Conservation (phyloP, 2,888 invertebrate genomes). For the Diaprepes abbreviatus region DNA sequence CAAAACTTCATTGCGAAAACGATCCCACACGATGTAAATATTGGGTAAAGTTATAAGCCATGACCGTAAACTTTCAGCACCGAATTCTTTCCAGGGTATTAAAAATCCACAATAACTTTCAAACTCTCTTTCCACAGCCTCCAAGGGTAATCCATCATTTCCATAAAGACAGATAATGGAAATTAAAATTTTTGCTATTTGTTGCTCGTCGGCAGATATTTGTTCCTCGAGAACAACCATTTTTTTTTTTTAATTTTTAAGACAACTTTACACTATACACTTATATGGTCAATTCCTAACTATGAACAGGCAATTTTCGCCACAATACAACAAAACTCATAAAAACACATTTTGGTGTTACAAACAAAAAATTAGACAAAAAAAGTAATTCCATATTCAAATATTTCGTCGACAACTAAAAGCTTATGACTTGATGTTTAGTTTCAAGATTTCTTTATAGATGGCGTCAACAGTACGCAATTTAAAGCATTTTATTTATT, state of each 20-base stretch:
- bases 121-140: constrained; percentile 55
- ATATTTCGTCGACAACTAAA: too few species aligned
- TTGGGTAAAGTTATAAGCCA: constrained; percentile 57
- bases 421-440: too few species aligned
- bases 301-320: neutral
- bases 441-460: too few species aligned
- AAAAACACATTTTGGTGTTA: too few species aligned
- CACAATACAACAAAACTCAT: too few species aligned
- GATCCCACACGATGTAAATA: constrained; percentile 55
- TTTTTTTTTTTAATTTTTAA: constrained; percentile 4
- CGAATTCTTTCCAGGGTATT: constrained; percentile 58
- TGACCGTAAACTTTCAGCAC: constrained; percentile 52
- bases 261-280: constrained; percentile 9
- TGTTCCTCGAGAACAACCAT: constrained; percentile 43
- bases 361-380: too few species aligned
- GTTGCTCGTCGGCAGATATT: constrained; percentile 50
- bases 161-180: constrained; percentile 56
- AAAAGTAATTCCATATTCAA: too few species aligned
- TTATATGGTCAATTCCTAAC: constrained; percentile 1
- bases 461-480: too few species aligned
- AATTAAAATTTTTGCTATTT: constrained; percentile 53
- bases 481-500: too few species aligned
- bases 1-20: constrained; percentile 54
- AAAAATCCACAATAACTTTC: constrained; percentile 53
- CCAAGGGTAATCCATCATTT: constrained; percentile 55